Conservation (phyloP, 2,888 invertebrate species). For the Dichetophora obliterata region DNA sequence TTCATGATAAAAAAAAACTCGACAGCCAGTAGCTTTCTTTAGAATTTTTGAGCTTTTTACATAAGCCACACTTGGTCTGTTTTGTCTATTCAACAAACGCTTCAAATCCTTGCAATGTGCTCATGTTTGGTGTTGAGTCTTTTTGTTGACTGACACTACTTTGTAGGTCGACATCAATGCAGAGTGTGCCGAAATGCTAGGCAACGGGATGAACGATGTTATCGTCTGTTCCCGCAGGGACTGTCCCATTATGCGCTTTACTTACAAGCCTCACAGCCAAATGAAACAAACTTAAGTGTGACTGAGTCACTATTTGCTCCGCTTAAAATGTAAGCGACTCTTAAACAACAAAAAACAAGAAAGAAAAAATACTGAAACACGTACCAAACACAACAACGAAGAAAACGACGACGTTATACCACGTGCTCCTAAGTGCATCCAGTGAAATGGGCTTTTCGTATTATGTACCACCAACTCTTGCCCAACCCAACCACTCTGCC, state of each 20-base stretch:
- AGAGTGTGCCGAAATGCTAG: not conserved
- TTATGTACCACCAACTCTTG: too few species aligned
- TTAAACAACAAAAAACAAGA: not conserved
- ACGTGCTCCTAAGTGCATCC: not conserved
- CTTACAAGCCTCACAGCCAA: not conserved
- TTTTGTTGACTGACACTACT: too few species aligned
- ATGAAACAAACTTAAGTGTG: constrained; percentile 5
- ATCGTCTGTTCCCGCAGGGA: not conserved
- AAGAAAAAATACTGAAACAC: not conserved
- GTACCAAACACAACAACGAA: not conserved
- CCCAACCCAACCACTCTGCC: not conserved
- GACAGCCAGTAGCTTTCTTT: too few species aligned
- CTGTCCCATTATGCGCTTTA: not conserved
- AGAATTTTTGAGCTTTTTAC: too few species aligned
- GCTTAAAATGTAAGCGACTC: constrained; percentile 12
- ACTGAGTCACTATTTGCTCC: constrained; percentile 7
- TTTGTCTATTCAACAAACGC: too few species aligned
- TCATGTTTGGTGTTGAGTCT: too few species aligned
- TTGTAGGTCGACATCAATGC: too few species aligned
- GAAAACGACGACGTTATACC: not conserved
- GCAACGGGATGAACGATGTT: not conserved
- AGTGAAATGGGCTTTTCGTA: too few species aligned
- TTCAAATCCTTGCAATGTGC: too few species aligned
- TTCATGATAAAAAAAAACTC: too few species aligned
- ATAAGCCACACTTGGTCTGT: too few species aligned